These are phyloP conservation scores for Halictus quadricinctus DNA, from an alignment of 2,888 invertebrate genomes.

Conservation along the genomic window DNA sequence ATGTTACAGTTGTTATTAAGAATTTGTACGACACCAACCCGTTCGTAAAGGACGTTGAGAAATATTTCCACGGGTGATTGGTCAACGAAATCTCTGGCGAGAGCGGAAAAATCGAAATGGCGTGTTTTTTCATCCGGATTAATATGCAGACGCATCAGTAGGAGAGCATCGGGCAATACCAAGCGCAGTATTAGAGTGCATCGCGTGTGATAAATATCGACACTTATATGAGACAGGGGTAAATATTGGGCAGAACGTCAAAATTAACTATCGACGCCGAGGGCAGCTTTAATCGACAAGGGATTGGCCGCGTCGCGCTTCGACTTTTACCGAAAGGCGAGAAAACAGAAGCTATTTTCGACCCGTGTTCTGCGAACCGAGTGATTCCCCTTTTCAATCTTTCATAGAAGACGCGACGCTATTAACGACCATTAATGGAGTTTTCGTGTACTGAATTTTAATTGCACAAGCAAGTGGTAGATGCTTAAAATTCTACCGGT, in stretches of 20 bases:
- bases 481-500: neutral
- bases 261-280: constrained; percentile 42
- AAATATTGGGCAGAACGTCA: constrained; percentile 49
- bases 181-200: constrained; percentile 31
- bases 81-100: neutral
- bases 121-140: constrained; percentile 1
- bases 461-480: neutral
- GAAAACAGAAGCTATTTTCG: neutral
- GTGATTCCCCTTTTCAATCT: neutral
- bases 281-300: constrained; percentile 16
- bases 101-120: neutral
- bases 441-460: neutral
- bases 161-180: neutral
- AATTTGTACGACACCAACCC: neutral
- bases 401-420: neutral
- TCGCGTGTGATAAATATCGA: constrained; percentile 43
- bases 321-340: neutral
- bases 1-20: neutral
- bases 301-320: neutral
- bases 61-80: neutral
- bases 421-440: neutral
- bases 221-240: constrained; percentile 30
- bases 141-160: neutral
- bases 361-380: neutral
- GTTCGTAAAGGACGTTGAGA: neutral